Percentiles rank a stretch among this genome's conserved stretches.
Conservation (phyloP, 2,113 vertebrate species). For the Macroglossus sobrinus region DNA sequence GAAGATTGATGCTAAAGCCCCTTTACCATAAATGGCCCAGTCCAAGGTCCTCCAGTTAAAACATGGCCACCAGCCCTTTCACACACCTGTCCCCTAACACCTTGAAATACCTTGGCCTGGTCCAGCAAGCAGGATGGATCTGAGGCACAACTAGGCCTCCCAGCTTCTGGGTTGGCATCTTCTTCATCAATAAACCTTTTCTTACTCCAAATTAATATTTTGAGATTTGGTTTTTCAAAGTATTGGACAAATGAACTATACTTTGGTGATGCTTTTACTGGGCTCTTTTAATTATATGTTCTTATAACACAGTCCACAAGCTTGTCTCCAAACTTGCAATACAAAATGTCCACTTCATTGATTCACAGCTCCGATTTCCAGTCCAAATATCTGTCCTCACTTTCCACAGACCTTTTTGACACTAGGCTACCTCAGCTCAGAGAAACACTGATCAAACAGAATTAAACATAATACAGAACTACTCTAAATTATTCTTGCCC, state of each 20-base stretch:
- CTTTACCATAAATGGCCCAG: too few species aligned
- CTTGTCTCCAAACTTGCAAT: neutral
- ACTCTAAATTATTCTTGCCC: neutral
- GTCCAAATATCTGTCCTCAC: neutral
- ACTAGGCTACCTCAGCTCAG: neutral
- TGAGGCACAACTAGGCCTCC: neutral
- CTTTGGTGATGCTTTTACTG: neutral
- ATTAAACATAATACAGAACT: conserved; percentile 10
- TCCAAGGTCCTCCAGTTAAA: neutral
- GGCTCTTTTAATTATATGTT: neutral
- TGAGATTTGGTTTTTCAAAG: neutral
- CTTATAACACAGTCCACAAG: neutral
- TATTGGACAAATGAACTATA: neutral
- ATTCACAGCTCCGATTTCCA: conserved; percentile 35
- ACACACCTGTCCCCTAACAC: neutral
- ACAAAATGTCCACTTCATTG: neutral
- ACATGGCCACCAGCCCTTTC: neutral
- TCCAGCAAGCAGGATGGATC: neutral
- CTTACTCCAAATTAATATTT: neutral
- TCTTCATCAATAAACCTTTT: neutral
- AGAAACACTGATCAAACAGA: neutral
- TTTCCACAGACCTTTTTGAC: neutral
- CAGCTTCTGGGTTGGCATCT: neutral
- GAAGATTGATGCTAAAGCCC: too few species aligned
- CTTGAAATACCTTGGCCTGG: neutral